Evolutionary conservation across 2,797 vertebrate genomes (phyloP).

Genomic region (Urophycis tenuis): DNA sequence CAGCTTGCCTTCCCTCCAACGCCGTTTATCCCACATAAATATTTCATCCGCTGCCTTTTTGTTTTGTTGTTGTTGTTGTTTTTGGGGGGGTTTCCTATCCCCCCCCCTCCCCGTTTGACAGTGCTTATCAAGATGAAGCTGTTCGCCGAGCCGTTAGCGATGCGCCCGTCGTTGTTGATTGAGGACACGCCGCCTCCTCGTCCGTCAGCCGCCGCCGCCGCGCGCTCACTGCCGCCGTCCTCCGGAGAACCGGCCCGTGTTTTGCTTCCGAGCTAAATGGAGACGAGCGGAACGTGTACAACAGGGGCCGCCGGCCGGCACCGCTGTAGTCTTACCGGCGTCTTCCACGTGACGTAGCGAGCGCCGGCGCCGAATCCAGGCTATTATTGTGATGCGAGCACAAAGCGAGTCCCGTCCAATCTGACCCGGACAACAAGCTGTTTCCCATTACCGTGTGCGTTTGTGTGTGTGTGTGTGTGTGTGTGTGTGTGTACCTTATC

Average conservation of each 20-base stretch:
- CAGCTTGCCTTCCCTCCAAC: not conserved
- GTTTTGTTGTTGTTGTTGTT: not conserved
- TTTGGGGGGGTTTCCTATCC: too few species aligned
- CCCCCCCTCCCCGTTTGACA: not conserved
- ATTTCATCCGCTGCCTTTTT: not conserved
- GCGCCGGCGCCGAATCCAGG: not conserved
- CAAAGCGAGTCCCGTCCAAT: constrained; percentile 18
- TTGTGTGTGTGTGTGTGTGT: constrained; percentile 7
- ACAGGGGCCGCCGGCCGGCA: not conserved
- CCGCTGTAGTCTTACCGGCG: not conserved
- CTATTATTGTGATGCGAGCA: constrained; percentile 20
- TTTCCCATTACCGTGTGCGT: not conserved
- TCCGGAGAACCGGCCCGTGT: constrained; percentile 29
- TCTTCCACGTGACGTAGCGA: not conserved
- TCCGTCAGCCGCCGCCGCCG: constrained; percentile 1
- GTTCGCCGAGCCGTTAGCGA: not conserved
- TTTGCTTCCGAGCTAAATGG: constrained; percentile 32
- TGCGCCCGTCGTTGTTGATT: not conserved
- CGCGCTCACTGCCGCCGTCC: constrained; percentile 30
- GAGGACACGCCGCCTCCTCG: not conserved
- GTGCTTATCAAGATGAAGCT: constrained; percentile 1
- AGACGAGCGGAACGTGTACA: not conserved
- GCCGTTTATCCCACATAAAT: not conserved
- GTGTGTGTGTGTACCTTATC: constrained; percentile 1
- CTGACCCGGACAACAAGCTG: constrained; percentile 25